These are phyloP conservation scores for Prinia subflava DNA, from an alignment of 2,113 vertebrate species.

Conservation along the genomic window DNA sequence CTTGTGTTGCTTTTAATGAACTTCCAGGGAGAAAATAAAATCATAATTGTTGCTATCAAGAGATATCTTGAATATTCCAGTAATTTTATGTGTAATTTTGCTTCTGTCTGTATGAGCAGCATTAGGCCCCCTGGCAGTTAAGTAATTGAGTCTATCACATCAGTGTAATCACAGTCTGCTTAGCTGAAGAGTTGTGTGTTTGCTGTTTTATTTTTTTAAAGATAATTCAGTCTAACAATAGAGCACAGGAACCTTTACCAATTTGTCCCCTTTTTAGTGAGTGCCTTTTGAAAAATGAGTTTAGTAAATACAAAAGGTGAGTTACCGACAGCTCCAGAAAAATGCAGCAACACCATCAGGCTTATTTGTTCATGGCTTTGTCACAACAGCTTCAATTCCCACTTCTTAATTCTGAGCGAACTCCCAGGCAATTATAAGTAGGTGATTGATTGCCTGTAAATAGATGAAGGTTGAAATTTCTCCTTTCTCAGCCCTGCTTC, in stretches of 20 bases:
- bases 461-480: not conserved
- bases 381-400: not conserved
- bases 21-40: not conserved
- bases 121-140: not conserved
- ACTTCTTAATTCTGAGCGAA: not conserved
- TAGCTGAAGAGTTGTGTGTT: not conserved
- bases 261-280: not conserved
- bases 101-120: not conserved
- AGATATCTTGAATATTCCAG: not conserved
- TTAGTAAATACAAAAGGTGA: not conserved
- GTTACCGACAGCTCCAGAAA: not conserved
- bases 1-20: not conserved
- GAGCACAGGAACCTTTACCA: not conserved
- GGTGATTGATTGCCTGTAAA: not conserved
- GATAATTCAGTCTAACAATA: not conserved
- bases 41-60: not conserved
- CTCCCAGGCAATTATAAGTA: not conserved
- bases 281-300: not conserved
- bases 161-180: not conserved
- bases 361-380: not conserved
- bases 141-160: slow-evolving; percentile 21
- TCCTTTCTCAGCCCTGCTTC: not conserved
- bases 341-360: not conserved
- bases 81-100: not conserved
- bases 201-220: not conserved